These are phyloP conservation scores for Maylandia zebra DNA, from an alignment of 2,113 vertebrate species.

Conservation along the genomic window DNA sequence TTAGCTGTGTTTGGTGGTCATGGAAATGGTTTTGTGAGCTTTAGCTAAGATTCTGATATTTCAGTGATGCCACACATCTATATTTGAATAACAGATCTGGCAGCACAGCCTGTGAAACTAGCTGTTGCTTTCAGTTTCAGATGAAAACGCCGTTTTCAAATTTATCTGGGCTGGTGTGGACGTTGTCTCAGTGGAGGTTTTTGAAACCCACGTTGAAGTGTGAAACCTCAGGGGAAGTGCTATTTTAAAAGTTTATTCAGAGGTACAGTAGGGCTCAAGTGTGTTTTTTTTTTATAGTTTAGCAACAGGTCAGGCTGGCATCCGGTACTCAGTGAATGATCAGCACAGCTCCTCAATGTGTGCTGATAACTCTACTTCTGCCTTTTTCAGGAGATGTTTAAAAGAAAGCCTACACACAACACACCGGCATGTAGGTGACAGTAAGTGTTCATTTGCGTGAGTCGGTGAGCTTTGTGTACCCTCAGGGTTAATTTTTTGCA, in stretches of 20 bases:
- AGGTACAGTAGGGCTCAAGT: not conserved
- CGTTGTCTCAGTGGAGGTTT: not conserved
- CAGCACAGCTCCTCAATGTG: not conserved
- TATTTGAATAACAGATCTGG: not conserved
- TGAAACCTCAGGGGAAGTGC: not conserved
- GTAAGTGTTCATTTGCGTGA: not conserved
- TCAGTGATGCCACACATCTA: not conserved
- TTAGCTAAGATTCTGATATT: not conserved
- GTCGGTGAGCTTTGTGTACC: not conserved
- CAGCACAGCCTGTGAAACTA: not conserved
- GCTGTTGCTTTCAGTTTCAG: not conserved
- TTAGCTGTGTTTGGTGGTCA: not conserved
- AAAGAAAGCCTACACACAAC: not conserved
- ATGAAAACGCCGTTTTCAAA: not conserved
- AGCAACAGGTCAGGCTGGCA: not conserved
- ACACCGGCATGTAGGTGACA: not conserved
- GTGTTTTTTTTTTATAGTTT: not conserved
- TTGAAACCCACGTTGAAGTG: not conserved
- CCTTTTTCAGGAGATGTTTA: not conserved
- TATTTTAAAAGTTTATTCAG: not conserved
- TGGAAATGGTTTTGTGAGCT: not conserved
- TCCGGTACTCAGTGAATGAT: not conserved
- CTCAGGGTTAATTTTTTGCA: not conserved
- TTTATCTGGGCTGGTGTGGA: not conserved
- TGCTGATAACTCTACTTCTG: not conserved